These are phyloP conservation scores for Phenganax subtilis DNA, from an alignment of 92 coral and sea anemone species.

Conservation along the genomic window DNA sequence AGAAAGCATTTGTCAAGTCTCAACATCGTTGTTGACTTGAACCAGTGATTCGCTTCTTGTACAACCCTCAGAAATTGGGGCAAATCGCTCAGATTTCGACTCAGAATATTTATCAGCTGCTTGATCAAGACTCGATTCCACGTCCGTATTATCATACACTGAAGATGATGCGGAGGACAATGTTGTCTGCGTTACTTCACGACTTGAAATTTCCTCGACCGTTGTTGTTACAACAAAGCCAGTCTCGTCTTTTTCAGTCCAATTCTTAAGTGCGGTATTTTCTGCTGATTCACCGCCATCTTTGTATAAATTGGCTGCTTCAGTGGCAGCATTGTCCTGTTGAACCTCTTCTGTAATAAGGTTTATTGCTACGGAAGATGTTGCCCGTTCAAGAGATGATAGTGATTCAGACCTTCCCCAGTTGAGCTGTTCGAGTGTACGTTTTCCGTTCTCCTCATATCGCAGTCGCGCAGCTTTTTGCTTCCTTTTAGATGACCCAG, in stretches of 20 bases:
- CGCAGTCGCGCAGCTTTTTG: neutral
- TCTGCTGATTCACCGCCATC: too few relatives aligned
- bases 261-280: neutral
- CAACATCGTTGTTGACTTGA: neutral
- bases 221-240: neutral
- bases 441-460: neutral
- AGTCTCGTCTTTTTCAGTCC: neutral
- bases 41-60: neutral
- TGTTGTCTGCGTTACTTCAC: neutral
- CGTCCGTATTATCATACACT: neutral
- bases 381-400: neutral
- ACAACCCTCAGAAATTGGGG: neutral
- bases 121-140: neutral
- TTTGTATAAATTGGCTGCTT: too few relatives aligned
- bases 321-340: too few relatives aligned
- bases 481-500: slow-evolving; percentile 4
- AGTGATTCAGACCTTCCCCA: neutral
- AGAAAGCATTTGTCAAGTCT: neutral
- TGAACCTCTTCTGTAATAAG: too few relatives aligned
- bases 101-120: neutral
- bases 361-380: too few relatives aligned
- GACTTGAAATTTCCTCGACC: neutral
- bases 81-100: neutral
- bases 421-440: neutral
- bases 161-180: neutral